Evolutionary conservation across 53 echinoderm and acorn worm genomes (phyloP).

Genomic region (Antedon mediterranea): DNA sequence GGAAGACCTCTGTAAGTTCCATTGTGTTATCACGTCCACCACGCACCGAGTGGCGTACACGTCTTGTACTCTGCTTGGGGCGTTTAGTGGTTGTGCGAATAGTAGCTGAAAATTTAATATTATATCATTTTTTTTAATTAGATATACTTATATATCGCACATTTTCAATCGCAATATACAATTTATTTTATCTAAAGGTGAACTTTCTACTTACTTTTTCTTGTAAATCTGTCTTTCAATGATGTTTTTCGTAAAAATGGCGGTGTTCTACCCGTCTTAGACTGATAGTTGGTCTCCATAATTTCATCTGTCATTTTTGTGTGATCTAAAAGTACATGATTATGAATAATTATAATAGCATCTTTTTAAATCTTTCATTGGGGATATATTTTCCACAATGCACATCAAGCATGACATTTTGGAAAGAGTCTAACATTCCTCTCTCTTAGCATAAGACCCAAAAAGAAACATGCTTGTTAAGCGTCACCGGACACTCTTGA

Average conservation of each 20-base stretch:
- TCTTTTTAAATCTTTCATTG: no score
- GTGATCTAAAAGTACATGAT: neutral
- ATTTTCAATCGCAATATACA: no score
- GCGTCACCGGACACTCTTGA: no score
- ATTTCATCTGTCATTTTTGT: neutral
- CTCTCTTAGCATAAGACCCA: no score
- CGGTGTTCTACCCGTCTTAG: neutral
- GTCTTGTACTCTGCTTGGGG: neutral
- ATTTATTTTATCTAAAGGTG: no score
- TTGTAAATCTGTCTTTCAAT: slow-evolving; percentile 31
- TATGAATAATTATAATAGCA: no score
- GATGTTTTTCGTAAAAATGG: neutral
- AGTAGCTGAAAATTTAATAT: neutral
- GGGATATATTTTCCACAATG: no score
- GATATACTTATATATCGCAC: no score
- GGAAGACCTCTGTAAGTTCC: neutral
- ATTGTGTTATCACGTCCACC: neutral
- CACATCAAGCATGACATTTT: no score
- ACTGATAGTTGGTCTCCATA: neutral
- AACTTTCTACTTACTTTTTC: slow-evolving; percentile 77
- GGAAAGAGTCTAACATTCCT: no score
- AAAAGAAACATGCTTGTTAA: no score
- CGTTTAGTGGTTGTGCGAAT: neutral
- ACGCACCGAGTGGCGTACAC: neutral
- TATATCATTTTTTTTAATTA: no score